Percentiles rank a stretch among this genome's conserved stretches.
Conservation (phyloP, 2,797 vertebrate species). For the Urocyon cinereoargenteus region DNA sequence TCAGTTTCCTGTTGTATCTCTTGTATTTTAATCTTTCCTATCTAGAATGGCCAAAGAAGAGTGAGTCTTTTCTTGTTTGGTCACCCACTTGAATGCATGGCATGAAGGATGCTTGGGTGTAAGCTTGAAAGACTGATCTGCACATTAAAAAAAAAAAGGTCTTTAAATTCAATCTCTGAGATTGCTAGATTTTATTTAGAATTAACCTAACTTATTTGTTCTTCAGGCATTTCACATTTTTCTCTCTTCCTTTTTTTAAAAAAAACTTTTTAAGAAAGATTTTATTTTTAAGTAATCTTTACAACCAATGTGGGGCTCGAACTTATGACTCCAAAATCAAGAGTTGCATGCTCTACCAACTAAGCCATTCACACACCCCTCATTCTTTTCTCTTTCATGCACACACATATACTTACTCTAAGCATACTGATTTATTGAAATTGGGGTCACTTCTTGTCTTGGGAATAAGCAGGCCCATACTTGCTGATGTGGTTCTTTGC, state of each 20-base stretch:
- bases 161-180: background rate
- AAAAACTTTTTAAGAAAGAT: background rate
- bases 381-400: background rate
- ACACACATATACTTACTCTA: background rate
- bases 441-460: slow-evolving; percentile 34
- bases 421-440: slow-evolving; percentile 52
- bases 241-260: background rate
- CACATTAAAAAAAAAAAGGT: background rate
- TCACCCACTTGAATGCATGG: background rate
- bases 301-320: background rate
- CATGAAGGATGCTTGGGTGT: background rate
- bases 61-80: background rate
- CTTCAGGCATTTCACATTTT: background rate
- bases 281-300: background rate
- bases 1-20: slow-evolving; percentile 9
- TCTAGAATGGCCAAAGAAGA: slow-evolving; percentile 24
- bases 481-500: slow-evolving; percentile 14
- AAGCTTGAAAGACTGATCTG: slow-evolving; percentile 1
- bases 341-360: background rate
- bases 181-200: slow-evolving; percentile 51
- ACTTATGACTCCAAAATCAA: background rate
- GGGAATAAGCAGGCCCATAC: background rate
- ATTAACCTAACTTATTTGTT: background rate
- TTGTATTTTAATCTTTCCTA: slow-evolving; percentile 13
- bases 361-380: background rate